Percentiles rank a stretch among this genome's conserved stretches.
Conservation (phyloP, 2,113 vertebrate species). For the Romanogobio albipinnatus region DNA sequence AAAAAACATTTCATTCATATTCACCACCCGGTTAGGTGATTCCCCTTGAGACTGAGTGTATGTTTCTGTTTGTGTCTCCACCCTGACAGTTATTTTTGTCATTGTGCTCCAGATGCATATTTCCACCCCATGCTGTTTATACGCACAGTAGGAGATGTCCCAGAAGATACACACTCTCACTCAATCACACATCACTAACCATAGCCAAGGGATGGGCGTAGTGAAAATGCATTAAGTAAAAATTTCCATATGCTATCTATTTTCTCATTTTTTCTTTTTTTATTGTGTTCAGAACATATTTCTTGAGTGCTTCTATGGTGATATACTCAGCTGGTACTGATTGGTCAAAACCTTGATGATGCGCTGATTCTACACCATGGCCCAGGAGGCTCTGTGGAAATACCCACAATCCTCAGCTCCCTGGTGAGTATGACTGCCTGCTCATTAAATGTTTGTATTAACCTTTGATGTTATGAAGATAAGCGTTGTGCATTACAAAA, state of each 20-base stretch:
- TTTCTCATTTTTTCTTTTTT: not conserved
- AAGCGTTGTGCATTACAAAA: not conserved
- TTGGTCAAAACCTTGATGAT: conserved; percentile 43
- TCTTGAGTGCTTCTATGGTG: conserved; percentile 47
- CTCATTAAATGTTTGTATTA: conserved; percentile 25
- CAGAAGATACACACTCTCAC: conserved; percentile 27
- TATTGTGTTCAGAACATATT: not conserved
- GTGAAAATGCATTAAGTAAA: not conserved
- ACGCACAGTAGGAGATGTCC: conserved; percentile 18
- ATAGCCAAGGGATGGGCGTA: not conserved
- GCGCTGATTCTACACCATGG: conserved; percentile 68
- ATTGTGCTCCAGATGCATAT: conserved; percentile 32
- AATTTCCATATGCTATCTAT: not conserved
- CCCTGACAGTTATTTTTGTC: conserved; percentile 41
- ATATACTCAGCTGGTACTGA: conserved; percentile 46
- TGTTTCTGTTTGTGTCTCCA: conserved; percentile 36
- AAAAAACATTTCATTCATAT: not conserved
- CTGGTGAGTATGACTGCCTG: conserved; percentile 60
- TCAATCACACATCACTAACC: conserved; percentile 20
- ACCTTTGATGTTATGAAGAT: not conserved
- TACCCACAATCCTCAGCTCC: conserved; percentile 64
- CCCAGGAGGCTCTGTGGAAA: conserved; percentile 63
- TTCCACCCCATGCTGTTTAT: conserved; percentile 39
- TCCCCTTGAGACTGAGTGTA: conserved; percentile 24
- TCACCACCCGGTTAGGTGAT: not conserved